A percentile compares a stretch with the other conserved stretches of the same genome.
phyloP scores from a whole-genome alignment of 2,888 invertebrate species.

The Lithosia quadra region DNA sequence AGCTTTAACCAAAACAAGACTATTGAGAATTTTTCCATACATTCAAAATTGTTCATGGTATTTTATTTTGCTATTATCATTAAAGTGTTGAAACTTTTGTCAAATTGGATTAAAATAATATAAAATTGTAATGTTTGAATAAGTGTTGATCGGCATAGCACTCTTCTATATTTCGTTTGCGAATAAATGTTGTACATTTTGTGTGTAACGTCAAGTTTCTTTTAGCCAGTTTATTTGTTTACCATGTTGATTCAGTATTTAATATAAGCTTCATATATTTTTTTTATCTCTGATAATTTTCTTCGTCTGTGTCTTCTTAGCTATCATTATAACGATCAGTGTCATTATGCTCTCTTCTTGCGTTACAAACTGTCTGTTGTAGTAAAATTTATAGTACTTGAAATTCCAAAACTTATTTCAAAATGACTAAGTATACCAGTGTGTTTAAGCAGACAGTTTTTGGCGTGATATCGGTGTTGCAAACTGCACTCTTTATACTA shows the following conservation, averaged over 20 bases:
- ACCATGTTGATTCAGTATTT: constrained; percentile 72
- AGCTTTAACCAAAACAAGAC: constrained; percentile 30
- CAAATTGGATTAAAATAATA: constrained; percentile 32
- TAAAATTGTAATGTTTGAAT: constrained; percentile 41
- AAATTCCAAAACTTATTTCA: constrained; percentile 2
- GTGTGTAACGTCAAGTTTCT: constrained; percentile 79
- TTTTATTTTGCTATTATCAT: constrained; percentile 36
- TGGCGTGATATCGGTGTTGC: constrained; percentile 83
- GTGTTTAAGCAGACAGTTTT: constrained; percentile 63
- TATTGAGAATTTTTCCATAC: constrained; percentile 27
- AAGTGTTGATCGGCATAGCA: constrained; percentile 79
- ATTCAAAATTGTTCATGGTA: constrained; percentile 36
- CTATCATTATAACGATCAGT: constrained; percentile 80
- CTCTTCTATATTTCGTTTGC: constrained; percentile 81
- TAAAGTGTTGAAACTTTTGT: constrained; percentile 42
- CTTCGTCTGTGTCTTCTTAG: constrained; percentile 83
- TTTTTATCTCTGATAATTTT: constrained; percentile 75
- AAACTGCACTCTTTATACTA: constrained; percentile 87
- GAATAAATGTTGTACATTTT: constrained; percentile 84
- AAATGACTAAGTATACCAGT: constrained; percentile 9
- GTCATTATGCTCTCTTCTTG: constrained; percentile 81
- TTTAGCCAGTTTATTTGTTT: constrained; percentile 77
- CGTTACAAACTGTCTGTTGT: constrained; percentile 69
- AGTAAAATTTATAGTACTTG: not conserved
- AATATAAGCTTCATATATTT: constrained; percentile 76